These are phyloP conservation scores for Brevipalpus yothersi DNA, from an alignment of 1,140 invertebrate species.

Conservation along the genomic window DNA sequence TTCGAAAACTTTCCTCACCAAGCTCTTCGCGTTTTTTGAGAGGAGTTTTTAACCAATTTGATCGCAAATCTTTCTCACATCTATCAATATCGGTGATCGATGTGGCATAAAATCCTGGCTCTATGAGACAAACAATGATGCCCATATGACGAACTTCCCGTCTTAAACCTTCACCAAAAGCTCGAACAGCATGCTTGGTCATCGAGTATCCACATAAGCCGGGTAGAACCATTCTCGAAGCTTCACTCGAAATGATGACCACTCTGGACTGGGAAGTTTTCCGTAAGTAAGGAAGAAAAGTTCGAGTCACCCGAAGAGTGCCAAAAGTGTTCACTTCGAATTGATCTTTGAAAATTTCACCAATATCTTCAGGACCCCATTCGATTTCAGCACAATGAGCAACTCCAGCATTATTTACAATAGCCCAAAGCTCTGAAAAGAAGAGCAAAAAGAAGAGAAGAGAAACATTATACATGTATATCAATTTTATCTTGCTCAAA, in stretches of 20 bases:
- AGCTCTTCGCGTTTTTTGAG: constrained; percentile 18
- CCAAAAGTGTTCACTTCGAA: constrained; percentile 21
- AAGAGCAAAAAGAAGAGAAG: background rate
- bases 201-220: constrained; percentile 24
- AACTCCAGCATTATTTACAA: constrained; percentile 23
- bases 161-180: constrained; percentile 26
- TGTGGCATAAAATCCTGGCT: constrained; percentile 17
- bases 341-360: constrained; percentile 11
- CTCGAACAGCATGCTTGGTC: constrained; percentile 26
- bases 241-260: constrained; percentile 25
- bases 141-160: constrained; percentile 27
- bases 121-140: constrained; percentile 23
- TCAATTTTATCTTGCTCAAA: too few species aligned
- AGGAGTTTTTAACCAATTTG: constrained; percentile 16
- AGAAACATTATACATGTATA: background rate
- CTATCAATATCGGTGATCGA: background rate
- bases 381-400: constrained; percentile 18
- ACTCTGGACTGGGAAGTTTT: constrained; percentile 16
- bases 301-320: constrained; percentile 18
- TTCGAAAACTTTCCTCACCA: constrained; percentile 18
- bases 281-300: constrained; percentile 19
- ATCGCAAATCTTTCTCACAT: background rate
- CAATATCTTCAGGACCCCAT: constrained; percentile 6
- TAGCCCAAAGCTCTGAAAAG: constrained; percentile 16
- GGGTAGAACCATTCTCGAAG: constrained; percentile 14